Evolutionary conservation across 2,888 invertebrate species (phyloP), one percentile per base, ranked within the genome.

Genomic region (Eupithecia pulchellata): DNA sequence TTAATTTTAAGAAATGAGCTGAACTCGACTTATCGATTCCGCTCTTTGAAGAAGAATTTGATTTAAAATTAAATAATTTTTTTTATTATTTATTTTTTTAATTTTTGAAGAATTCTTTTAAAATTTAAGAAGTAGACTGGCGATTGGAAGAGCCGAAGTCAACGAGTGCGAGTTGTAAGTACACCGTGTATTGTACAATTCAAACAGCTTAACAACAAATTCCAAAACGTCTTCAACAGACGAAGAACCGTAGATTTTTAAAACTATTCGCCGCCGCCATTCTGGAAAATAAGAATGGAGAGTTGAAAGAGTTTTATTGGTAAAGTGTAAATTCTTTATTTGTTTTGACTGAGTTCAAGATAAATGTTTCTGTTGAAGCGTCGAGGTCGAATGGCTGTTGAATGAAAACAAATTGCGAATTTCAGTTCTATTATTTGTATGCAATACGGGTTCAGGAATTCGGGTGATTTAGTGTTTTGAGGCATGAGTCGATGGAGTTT

Each of bases 271-370:
- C 14, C 14, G 4, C 34, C 34, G 34, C 32, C 34, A 36, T 61
- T 34, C 1, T 25, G 52, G 52, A 66, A 60, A 64, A 47, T 55
- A 69, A 71, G 61, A 63, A 66, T 36, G 52, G 32, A 60, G 30
- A 25, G 55, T 60, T 72, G 36, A 63, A 64, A 66, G 20, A 62
- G 63, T 69, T 72, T 73, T 67, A 68, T 70, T 73, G 39, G 47
- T 69, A 73, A 70, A 73, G 69, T 64, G 67, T 69, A 69, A 64
- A 66, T 52, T 69, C 66, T 65, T 68, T 73, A 64, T 64, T 67
- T 73, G 64, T 66, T 61, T 69, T 64, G 61, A 72, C 55, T 67
- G 71, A 62, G 64, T 73, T 64, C 39, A 55, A 55, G 66, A 68
- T 66, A 72, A 68, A 69, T 72, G 66, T 60, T 64, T 60, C 55